Base-by-base conservation (phyloP, 2,888 invertebrate genomes). In the Oscheius onirici region DNA sequence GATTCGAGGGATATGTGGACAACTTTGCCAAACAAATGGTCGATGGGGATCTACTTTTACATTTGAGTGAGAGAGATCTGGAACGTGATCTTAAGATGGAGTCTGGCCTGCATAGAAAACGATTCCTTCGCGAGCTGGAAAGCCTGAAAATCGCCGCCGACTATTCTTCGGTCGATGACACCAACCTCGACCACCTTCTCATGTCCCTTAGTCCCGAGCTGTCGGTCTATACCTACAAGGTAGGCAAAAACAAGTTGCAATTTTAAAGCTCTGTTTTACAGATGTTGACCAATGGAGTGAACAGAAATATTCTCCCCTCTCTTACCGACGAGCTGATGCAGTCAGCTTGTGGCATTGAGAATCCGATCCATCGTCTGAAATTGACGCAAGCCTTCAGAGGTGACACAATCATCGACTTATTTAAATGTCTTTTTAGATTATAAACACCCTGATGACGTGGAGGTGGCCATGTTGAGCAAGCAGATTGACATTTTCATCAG, bases 401-500 rank as follows among this genome's bases (percentile, higher is more conserved):
- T 92, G 20, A 52, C n/a, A n/a, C n/a, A 20, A 52, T 5, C 3
- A 10, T 8, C 10, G 11, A 26, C 54, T n/a, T n/a, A n/a, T n/a
- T n/a, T n/a, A n/a, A n/a, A n/a, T n/a, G n/a, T n/a, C n/a, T n/a
- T n/a, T 76, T 43, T 57, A 81, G 87, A 85, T 55, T 80, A 83
- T 40, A 87, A 87, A 63, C 84, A 87, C 73, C 84, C 85, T 28
- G 87, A 87, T 68, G 87, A 87, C 74, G 85, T 87, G 44, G 87
- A 87, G 65, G 82, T 87, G 54, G 86, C 87, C 17, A 82, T 87
- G 70, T 76, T 87, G 41, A 77, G 80, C 68, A 96, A 93, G 93
- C 60, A 91, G 52, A 88, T 97, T 81, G 97, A 99, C 88, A 97
- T 97, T 0, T 99, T 99, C 89, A 95, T 99, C 83, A 97, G 97